Base-by-base conservation (phyloP, 2,113 vertebrate species). In the Rhinolophus sinicus region DNA sequence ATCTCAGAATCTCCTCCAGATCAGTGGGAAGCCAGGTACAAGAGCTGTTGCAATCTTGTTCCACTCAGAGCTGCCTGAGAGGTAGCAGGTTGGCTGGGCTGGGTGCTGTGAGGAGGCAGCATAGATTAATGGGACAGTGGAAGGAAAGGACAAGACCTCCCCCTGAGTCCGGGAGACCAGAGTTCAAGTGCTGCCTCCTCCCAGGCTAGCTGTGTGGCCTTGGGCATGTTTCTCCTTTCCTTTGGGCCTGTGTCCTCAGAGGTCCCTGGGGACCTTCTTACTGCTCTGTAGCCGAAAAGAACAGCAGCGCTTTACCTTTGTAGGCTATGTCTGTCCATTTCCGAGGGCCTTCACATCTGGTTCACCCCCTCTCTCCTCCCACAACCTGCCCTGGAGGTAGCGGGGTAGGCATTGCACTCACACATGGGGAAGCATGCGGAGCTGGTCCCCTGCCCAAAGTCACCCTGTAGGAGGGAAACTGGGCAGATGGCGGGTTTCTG, bases 11-110 rank as follows among this genome's bases (percentile, higher is more conserved):
- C 99, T 76, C 99, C 99, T 0, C 99, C 99, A 85, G 99, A 99
- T 98, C 99, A 99, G 82, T 99, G 99, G 99, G 99, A 99, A 98
- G 99, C 99, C 98, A 99, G 99, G 99, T 99, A 99, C 18, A 72
- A 65, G 52, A 28, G 3, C 78, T 65, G 28, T 62, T 91, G 3
- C 33, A 22, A 0, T 58, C 67, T 75, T 11, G 1, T 84, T 62
- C n/a, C 2, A 0, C 26, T 35, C 44, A 10, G 44, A 3, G n/a
- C 47, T 95, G 40, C 77, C 40, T 15, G 50, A 89, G 50, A 8
- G 67, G 11, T 12, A 28, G 40, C 44, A 35, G 10, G 35, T n/a
- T 67, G 64, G 69, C 56, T 50, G 18, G 35, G 70, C 16, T 38
- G 64, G 40, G 26, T 54, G 73, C 47, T 4, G 0, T 3, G 47